phyloP scores from a whole-genome alignment of 2,113 vertebrate genomes.

The Petromus typicus region DNA sequence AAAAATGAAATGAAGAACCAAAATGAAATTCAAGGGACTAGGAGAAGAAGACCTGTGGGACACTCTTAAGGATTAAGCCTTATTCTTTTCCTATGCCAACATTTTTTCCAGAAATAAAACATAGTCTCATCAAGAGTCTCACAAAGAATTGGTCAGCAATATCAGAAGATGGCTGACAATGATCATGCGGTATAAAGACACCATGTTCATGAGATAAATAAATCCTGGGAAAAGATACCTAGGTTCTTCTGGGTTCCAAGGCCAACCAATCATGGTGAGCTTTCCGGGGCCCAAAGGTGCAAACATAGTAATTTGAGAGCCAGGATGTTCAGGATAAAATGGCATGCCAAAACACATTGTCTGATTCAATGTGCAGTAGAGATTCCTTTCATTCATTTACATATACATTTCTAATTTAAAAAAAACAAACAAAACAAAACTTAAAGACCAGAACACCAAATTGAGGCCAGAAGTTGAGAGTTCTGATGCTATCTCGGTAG shows the following conservation, averaged over 20 bases:
- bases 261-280: neutral
- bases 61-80: accelerated
- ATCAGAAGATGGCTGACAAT: accelerated
- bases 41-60: neutral
- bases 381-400: neutral
- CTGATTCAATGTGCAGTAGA: accelerated
- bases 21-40: too few species aligned
- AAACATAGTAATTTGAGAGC: accelerated
- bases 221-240: too few species aligned
- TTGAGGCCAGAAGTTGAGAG: neutral
- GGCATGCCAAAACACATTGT: accelerated
- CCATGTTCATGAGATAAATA: neutral
- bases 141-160: neutral
- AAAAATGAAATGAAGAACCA: neutral
- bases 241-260: neutral
- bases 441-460: neutral
- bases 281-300: accelerated
- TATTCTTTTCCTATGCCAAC: neutral
- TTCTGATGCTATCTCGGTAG: neutral
- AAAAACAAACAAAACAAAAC: too few species aligned
- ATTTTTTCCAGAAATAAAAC: neutral
- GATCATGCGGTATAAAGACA: accelerated
- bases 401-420: neutral
- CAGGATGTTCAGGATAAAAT: neutral
- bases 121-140: neutral